A percentile compares a stretch with the other conserved stretches of the same genome.
Conservation (phyloP, 2,797 vertebrate genomes). For the Acipenser oxyrinchus region DNA sequence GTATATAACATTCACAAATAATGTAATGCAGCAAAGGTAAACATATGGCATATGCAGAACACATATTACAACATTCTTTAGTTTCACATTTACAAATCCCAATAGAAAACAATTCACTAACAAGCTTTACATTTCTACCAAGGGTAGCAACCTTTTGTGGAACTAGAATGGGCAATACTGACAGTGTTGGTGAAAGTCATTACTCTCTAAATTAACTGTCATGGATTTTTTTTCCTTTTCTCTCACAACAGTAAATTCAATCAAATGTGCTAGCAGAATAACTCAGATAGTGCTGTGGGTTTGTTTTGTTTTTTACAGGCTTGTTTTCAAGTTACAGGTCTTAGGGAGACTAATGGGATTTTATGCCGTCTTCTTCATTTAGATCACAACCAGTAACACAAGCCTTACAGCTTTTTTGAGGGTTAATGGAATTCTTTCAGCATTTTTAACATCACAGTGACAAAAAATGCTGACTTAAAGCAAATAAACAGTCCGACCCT, state of each 20-base stretch:
- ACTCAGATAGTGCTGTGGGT: constrained; percentile 23
- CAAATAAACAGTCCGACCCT: constrained; percentile 50
- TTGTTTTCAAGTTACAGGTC: constrained; percentile 33
- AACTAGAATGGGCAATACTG: neutral
- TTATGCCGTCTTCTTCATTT: constrained; percentile 56
- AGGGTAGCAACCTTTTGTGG: neutral
- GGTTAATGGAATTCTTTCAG: constrained; percentile 62
- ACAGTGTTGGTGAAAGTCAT: neutral
- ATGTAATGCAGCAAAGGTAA: too few species aligned
- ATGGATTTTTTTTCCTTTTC: neutral
- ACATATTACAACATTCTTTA: too few species aligned
- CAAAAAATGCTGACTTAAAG: constrained; percentile 75
- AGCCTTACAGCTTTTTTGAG: constrained; percentile 71
- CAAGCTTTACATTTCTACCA: neutral
- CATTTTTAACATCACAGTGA: constrained; percentile 70
- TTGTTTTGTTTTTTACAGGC: constrained; percentile 18
- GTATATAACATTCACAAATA: too few species aligned
- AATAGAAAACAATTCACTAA: too few species aligned
- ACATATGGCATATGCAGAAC: too few species aligned
- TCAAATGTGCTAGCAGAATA: neutral
- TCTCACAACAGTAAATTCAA: neutral
- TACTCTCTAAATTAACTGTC: neutral
- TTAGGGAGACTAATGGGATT: constrained; percentile 63
- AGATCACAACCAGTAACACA: constrained; percentile 57
- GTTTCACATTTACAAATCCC: too few species aligned